Base-by-base conservation (phyloP, 1,140 invertebrate genomes). In the Hormaphis cornu region DNA sequence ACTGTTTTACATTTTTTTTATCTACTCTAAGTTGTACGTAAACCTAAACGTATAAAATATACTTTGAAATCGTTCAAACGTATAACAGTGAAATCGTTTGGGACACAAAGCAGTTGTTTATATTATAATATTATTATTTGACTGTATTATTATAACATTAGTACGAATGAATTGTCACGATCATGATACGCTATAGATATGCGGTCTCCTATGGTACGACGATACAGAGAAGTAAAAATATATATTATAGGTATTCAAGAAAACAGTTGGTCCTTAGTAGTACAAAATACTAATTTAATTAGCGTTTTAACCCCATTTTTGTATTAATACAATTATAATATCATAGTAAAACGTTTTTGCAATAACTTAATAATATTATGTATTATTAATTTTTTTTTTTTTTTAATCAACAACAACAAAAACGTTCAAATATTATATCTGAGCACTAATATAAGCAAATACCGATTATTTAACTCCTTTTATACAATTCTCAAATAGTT, bases 401-500 rank as follows among this genome's bases (percentile, higher is more conserved):
- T 66, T 66, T 66, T 48, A 9, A 66, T 50, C 61, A 66, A 66
- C 61, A 66, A 66, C 44, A 66, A 66, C 44, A 66, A 66, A 66
- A 66, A 66, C 50, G 61, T 48, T 66, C 61, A 66, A 66, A 66
- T 66, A 66, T 66, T 66, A n/a, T n/a, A 66, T 66, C 61, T 66
- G 61, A 66, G 61, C 61, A 66, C 61, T 66, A 66, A 66, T 66
- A 66, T 48, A 66, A 66, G 61, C 61, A 50, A 66, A 66, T 66
- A 66, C 61, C 61, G 61, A 66, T 66, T 66, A 66, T 66, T 66
- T 66, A 66, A 66, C 61, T 66, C 61, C 61, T 66, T 66, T 66
- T 66, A 66, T 66, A 66, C 61, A 66, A 66, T 66, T 66, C 61
- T 66, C 61, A 66, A 66, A 66, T 66, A 66, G 61, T 66, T 66